Evolutionary conservation across 2,888 invertebrate genomes (phyloP), one percentile per base, ranked within the genome.

Genomic region (Phyllotreta striolata): DNA sequence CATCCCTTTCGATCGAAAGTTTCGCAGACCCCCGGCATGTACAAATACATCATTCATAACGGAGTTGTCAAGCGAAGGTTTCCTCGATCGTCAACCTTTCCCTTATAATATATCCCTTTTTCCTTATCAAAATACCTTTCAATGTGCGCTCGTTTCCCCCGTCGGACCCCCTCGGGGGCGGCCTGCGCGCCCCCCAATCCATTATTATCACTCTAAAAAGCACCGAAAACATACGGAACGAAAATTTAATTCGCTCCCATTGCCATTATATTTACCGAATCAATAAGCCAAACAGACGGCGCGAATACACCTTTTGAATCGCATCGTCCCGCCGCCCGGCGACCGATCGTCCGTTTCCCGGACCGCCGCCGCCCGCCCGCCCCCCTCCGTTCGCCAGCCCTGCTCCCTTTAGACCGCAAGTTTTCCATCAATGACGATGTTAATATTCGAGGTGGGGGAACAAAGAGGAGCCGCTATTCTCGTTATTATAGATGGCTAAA

Each of bases 211-310:
- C 61, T 65, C 61, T 57, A 62, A 65, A 65, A 65, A 65, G 64
- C 64, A 54, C 62, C 58, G 64, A 65, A 65, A 65, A 65, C 64
- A 63, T 59, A 73, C 67, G 69, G 66, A 68, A 66, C 68, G 69
- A 69, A 68, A 71, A 73, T 73, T 72, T 72, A 71, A 72, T 73
- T 73, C 70, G 69, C 71, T 73, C 55, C 64, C 71, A 73, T 73
- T 73, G 71, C 64, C 70, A 73, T 73, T 73, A 73, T 73, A 73
- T 73, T 72, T 72, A 69, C 68, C 69, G 62, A 70, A 73, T 72
- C 72, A 68, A 73, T 73, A 73, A 64, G 62, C 58, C 68, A 63
- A 65, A 65, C 64, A 65, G 64, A 65, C 61, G 64, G 65, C 67
- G 63, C 63, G 62, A 62, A 66, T 68, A 68, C 68, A 68, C 68